These are phyloP conservation scores for Eospalax fontanierii DNA, from an alignment of 2,797 vertebrate species.

Conservation along the genomic window DNA sequence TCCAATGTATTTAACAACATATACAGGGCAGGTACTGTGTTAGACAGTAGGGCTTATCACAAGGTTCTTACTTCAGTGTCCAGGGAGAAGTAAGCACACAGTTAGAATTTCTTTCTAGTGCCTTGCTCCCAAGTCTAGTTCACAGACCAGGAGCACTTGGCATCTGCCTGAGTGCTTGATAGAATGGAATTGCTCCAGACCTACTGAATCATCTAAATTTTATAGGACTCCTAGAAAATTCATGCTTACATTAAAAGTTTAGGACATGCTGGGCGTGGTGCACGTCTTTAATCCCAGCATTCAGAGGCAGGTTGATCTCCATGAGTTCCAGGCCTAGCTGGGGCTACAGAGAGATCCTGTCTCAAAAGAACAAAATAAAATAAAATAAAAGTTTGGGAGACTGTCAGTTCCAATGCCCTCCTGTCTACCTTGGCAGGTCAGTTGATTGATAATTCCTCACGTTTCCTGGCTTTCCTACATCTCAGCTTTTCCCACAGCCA, in stretches of 20 bases:
- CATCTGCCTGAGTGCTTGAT: neutral
- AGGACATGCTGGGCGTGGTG: neutral
- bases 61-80: constrained; percentile 20
- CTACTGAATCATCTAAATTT: constrained; percentile 35
- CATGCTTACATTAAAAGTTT: neutral
- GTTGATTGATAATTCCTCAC: constrained; percentile 11
- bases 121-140: neutral
- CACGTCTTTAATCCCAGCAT: too few species aligned
- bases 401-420: neutral
- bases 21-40: neutral
- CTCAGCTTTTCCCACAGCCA: neutral
- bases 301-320: too few species aligned
- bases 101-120: neutral
- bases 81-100: neutral
- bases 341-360: too few species aligned
- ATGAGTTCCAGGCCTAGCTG: too few species aligned
- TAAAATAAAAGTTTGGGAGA: neutral
- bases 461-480: neutral
- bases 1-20: constrained; percentile 8
- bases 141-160: neutral
- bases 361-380: too few species aligned
- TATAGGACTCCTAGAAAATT: neutral
- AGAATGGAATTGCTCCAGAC: constrained; percentile 5
- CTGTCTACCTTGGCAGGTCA: neutral
- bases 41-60: neutral